These are phyloP conservation scores for Melipona bicolor DNA, from an alignment of 2,888 invertebrate genomes.

Conservation along the genomic window DNA sequence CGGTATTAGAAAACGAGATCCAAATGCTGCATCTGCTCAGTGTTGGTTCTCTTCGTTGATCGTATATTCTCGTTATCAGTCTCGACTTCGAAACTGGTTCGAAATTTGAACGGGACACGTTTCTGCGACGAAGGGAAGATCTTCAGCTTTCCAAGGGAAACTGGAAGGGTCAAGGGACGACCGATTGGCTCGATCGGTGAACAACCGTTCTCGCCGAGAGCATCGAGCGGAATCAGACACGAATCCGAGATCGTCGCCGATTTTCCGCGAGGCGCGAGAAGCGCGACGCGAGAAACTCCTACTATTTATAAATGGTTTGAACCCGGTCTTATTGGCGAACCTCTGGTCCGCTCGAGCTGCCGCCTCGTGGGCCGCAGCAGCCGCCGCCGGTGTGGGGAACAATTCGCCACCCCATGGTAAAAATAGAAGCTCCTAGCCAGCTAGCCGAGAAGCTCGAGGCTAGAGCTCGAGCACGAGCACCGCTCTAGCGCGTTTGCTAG, in stretches of 20 bases:
- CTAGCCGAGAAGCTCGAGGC: conserved; percentile 75
- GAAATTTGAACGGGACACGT: no score
- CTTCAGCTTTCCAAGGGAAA: no score
- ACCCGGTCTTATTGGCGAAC: conserved; percentile 81
- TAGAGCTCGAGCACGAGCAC: conserved; percentile 63
- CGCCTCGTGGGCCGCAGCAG: conserved; percentile 69
- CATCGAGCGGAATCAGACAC: background rate
- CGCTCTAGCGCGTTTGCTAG: conserved; percentile 67
- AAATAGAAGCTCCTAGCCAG: conserved; percentile 82
- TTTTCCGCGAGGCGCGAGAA: conserved; percentile 68
- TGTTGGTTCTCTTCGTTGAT: no score
- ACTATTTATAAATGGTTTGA: conserved; percentile 82
- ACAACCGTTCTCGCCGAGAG: background rate
- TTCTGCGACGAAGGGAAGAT: no score
- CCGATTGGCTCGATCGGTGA: background rate
- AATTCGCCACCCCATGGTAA: conserved; percentile 83
- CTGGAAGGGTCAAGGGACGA: background rate
- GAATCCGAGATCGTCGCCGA: conserved; percentile 66
- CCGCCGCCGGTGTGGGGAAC: conserved; percentile 75
- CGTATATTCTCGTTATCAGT: no score
- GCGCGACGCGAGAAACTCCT: conserved; percentile 72
- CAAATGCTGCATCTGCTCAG: no score
- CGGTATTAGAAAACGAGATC: no score
- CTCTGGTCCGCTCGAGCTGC: conserved; percentile 68
- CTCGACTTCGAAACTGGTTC: no score